A percentile compares a stretch with the other conserved stretches of the same genome.
phyloP scores from a whole-genome alignment of 2,888 invertebrate species.

The Tryphoninae sp. region DNA sequence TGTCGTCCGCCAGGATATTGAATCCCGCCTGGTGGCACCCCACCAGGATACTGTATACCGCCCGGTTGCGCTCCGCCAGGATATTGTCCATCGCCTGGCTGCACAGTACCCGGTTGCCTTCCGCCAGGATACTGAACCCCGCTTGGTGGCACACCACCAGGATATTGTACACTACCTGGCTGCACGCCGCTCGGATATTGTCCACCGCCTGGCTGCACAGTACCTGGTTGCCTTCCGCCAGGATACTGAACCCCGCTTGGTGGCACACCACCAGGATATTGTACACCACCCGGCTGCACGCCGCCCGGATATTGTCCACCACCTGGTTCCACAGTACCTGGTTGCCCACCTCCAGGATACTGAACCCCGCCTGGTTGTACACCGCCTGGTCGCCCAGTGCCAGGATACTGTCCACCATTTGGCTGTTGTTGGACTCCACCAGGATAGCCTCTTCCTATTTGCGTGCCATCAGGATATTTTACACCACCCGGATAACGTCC shows the following conservation, averaged over 20 bases:
- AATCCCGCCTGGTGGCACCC: background rate
- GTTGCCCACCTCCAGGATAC: constrained; percentile 59
- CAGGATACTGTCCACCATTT: constrained; percentile 38
- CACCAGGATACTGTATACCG: background rate
- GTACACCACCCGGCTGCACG: constrained; percentile 34
- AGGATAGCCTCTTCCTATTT: constrained; percentile 59
- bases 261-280: constrained; percentile 54
- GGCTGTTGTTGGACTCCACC: constrained; percentile 40
- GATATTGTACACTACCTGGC: constrained; percentile 47
- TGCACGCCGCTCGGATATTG: constrained; percentile 40
- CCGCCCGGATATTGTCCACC: constrained; percentile 46
- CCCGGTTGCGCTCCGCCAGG: constrained; percentile 36
- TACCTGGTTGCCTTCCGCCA: constrained; percentile 50
- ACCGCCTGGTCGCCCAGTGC: constrained; percentile 41
- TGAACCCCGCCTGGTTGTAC: constrained; percentile 16
- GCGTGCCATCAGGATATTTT: constrained; percentile 55
- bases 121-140: constrained; percentile 47
- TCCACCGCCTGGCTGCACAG: constrained; percentile 32
- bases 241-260: constrained; percentile 46
- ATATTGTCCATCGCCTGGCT: constrained; percentile 55
- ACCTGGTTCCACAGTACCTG: constrained; percentile 23
- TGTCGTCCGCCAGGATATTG: constrained; percentile 31
- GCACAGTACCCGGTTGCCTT: constrained; percentile 7
- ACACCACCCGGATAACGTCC: constrained; percentile 49
- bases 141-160: constrained; percentile 45